Base-by-base conservation (phyloP, 2,797 vertebrate species). In the Galagoides demidoff region DNA sequence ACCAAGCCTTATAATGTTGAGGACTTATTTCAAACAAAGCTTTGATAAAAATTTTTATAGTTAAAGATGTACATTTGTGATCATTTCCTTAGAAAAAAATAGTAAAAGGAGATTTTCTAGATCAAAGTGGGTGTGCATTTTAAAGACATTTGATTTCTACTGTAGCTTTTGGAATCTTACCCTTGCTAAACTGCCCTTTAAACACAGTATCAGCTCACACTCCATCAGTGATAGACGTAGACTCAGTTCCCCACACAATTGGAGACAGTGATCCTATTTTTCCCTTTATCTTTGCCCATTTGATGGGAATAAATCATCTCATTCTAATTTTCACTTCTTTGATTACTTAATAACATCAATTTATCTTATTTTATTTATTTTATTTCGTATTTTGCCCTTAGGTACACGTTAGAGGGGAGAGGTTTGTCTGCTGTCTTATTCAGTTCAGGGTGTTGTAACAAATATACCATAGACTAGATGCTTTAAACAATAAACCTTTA, bases 11-110 rank as follows among this genome's bases (percentile, higher is more conserved):
- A 57, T 17, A 57, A 55, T 45, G 16, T 16, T 79, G 59, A 74
- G 45, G 34, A 77, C 20, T 49, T 77, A 77, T 77, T 86, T 94
- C 92, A 89, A 57, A 90, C 16, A 34, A 64, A 87, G n/a, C 17
- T 29, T 10, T 45, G 23, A 78, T 43, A 63, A 90, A 66, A 59
- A 76, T 90, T 34, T n/a, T 84, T 77, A 64, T 14, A 63, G 14
- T 39, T 74, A 76, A 88, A 96, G 13, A 71, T 14, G 5, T 39
- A 27, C 9, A 57, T 29, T 70, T 59, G 55, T 78, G 34, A 82
- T 68, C 37, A 86, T 55, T 55, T 37, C 45, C 29, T 86, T 49
- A 31, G 31, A 55, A 66, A 57, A 91, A 85, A 45, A 76, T 71
- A 83, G 3, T 39, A 82, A 43, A 66, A 78, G 20, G 23, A 91